Conservation (phyloP, 2,888 invertebrate genomes). For the Neoaliturus tenellus region DNA sequence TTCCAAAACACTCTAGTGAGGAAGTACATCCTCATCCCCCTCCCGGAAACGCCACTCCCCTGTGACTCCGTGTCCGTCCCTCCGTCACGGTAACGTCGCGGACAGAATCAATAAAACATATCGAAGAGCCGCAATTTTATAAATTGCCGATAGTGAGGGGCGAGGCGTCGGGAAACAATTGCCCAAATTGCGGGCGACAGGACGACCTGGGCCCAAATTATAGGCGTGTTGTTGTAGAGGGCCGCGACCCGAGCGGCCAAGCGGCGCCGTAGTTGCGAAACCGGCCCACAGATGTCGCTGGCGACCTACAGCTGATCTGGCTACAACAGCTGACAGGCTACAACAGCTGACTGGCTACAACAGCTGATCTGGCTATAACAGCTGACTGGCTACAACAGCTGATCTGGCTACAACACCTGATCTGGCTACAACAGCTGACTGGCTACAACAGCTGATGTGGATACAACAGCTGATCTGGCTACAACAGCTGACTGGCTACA, state of each 20-base stretch:
- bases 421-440: too few species aligned
- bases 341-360: neutral
- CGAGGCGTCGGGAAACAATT: constrained; percentile 41
- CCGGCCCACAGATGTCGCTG: constrained; percentile 16
- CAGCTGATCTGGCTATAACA: neutral
- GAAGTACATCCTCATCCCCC: too few species aligned
- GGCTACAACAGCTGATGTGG: too few species aligned
- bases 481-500: too few species aligned
- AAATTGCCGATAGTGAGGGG: constrained; percentile 38
- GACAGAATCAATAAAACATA: constrained; percentile 43
- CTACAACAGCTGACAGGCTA: neutral
- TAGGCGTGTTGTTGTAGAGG: constrained; percentile 29
- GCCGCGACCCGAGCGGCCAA: constrained; percentile 31
- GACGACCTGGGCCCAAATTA: constrained; percentile 12
- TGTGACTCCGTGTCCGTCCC: neutral
- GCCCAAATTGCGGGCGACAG: constrained; percentile 46
- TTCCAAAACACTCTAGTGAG: too few species aligned
- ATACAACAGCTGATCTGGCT: too few species aligned
- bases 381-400: neutral
- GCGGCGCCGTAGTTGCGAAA: constrained; percentile 17
- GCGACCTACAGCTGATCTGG: neutral
- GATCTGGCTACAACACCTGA: neutral
- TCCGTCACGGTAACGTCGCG: neutral
- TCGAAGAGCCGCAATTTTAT: constrained; percentile 30
- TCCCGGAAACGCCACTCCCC: neutral